These are phyloP conservation scores for Pristionchus mayeri DNA, from an alignment of 2,888 invertebrate species.

Conservation along the genomic window DNA sequence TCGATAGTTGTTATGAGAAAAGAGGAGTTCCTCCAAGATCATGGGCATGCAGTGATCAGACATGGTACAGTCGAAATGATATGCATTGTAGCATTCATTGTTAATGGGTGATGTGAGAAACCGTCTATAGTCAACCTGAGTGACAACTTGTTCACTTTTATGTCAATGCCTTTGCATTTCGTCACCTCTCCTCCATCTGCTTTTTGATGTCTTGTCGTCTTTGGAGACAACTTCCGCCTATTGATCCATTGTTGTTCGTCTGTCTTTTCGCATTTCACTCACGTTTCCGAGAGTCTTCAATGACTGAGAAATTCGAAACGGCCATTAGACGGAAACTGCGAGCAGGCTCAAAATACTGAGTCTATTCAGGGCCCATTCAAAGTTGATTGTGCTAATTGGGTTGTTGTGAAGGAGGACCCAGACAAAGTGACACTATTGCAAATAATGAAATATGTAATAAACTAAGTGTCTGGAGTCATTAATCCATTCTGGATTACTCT, in stretches of 20 bases:
- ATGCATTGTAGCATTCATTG: too few relatives aligned
- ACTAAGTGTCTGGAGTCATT: not conserved
- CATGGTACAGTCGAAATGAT: too few relatives aligned
- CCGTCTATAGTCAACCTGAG: too few relatives aligned
- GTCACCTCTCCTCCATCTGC: not conserved
- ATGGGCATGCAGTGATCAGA: too few relatives aligned
- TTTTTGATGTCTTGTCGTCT: conserved; percentile 29
- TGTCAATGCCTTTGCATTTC: not conserved
- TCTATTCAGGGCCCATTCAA: conserved; percentile 9
- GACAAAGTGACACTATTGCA: not conserved
- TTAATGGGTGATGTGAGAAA: too few relatives aligned
- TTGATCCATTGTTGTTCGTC: conserved; percentile 26
- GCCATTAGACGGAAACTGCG: conserved; percentile 40
- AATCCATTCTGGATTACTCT: too few relatives aligned
- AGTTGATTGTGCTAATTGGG: too few relatives aligned
- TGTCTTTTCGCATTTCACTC: conserved; percentile 13
- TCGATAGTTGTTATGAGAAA: too few relatives aligned
- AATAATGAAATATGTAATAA: not conserved
- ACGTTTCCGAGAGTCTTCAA: conserved; percentile 39
- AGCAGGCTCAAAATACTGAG: conserved; percentile 10
- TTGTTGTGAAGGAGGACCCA: not conserved
- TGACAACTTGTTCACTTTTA: too few relatives aligned
- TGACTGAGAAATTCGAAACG: conserved; percentile 21
- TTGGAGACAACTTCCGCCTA: not conserved
- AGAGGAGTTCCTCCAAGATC: too few relatives aligned